Evolutionary conservation across 2,888 invertebrate genomes (phyloP), one percentile per base, ranked within the genome.

Genomic region (Pachymerium ferrugineum): DNA sequence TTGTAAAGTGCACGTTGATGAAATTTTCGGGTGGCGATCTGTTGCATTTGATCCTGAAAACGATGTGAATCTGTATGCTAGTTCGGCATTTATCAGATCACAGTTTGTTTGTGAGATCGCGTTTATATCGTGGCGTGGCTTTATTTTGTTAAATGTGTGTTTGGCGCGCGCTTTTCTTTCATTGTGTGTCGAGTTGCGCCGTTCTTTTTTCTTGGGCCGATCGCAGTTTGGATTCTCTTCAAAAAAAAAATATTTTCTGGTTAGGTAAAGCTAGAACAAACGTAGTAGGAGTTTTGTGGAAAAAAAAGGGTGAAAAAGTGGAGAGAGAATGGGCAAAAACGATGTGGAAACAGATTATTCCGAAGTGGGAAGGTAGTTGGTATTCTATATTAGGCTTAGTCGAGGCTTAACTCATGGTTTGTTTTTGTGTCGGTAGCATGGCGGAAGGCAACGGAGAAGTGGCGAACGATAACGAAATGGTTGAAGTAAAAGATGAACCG

Each of bases 401-500:
- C 62, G 62, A 62, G 62, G 62, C 62, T 25, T 62, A 62, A 62
- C 62, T 22, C 62, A 19, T 71, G 33, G 19, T 71, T 22, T 71
- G 31, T 71, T 35, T 38, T 71, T 71, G 33, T 70, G 69, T 71
- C 28, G 25, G 47, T 47, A 77, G 77, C 76, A 77, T 76, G 77
- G 76, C 76, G 73, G 77, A 78, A 74, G 74, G 75, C 25, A 78
- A 78, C 74, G 79, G 78, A 77, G 78, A 76, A 72, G 77, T 75
- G 72, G 76, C 78, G 76, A 78, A 78, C 74, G 79, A 78, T 76
- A 77, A 77, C 70, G 78, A 79, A 73, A 75, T 77, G 77, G 77
- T 76, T 35, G 78, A 77, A 71, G 76, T 76, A 72, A 86, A 86
- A 83, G 85, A 86, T 80, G 85, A 85, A 78, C 81, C 84, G 78